Percentiles rank a stretch among this genome's conserved stretches.
phyloP scores from a whole-genome alignment of 2,888 invertebrate genomes.

The Drosophila cracens region DNA sequence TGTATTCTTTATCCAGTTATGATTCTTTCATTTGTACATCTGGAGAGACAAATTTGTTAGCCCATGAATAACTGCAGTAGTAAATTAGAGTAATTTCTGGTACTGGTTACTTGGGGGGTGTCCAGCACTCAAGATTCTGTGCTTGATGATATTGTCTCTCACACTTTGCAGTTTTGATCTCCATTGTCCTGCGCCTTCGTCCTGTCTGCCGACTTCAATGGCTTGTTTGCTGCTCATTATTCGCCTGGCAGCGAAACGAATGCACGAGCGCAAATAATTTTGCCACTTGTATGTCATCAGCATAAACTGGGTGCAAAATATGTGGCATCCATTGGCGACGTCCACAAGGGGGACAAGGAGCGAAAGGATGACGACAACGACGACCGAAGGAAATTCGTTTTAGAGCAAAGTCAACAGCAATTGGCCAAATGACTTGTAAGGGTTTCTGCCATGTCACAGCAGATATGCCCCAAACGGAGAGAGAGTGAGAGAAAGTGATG shows the following conservation, averaged over 20 bases:
- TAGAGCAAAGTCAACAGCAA: conserved; percentile 80
- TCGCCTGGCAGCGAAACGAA: conserved; percentile 62
- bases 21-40: not conserved
- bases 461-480: not conserved
- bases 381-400: conserved; percentile 70
- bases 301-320: conserved; percentile 83
- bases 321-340: conserved; percentile 62
- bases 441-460: conserved; percentile 42
- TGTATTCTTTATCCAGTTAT: conserved; percentile 1
- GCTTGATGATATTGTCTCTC: conserved; percentile 20
- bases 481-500: not conserved
- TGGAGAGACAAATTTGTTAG: conserved; percentile 2
- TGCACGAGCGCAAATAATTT: conserved; percentile 75
- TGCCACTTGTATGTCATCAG: conserved; percentile 83
- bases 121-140: not conserved
- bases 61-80: conserved; percentile 12
- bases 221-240: conserved; percentile 82
- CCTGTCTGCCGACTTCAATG: conserved; percentile 58
- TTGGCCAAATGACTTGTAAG: conserved; percentile 82
- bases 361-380: conserved; percentile 23
- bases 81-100: conserved; percentile 6
- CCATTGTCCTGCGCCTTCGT: conserved; percentile 26
- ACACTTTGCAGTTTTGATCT: conserved; percentile 12
- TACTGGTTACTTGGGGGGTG: not conserved
- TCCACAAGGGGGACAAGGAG: not conserved